Conservation (phyloP, 2,797 vertebrate genomes). For the Characodon lateralis region DNA sequence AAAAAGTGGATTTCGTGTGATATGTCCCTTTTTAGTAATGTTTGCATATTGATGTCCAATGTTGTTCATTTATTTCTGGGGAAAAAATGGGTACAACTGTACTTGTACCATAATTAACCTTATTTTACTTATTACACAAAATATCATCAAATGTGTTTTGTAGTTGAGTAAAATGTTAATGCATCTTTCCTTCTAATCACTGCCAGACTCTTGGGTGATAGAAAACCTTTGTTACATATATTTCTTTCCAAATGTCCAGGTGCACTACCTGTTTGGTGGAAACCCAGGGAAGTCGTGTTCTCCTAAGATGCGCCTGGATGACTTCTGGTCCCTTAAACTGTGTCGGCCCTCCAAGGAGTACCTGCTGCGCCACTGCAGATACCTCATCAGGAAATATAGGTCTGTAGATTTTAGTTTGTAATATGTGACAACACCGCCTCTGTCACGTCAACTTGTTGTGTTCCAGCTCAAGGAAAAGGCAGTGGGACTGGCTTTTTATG, state of each 20-base stretch:
- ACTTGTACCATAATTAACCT: too few species aligned
- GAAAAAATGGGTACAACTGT: too few species aligned
- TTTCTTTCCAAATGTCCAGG: slow-evolving; percentile 75
- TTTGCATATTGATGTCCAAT: too few species aligned
- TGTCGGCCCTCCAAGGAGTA: slow-evolving; percentile 98
- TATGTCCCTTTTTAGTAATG: too few species aligned
- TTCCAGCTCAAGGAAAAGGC: too few species aligned
- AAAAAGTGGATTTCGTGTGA: too few species aligned
- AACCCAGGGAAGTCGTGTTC: slow-evolving; percentile 99
- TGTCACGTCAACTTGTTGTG: too few species aligned
- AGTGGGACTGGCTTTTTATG: too few species aligned
- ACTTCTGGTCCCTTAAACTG: slow-evolving; percentile 98
- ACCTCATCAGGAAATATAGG: slow-evolving; percentile 99
- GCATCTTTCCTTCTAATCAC: too few species aligned
- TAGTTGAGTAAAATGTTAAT: not conserved
- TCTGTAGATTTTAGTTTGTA: slow-evolving; percentile 42
- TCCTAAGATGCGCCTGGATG: slow-evolving; percentile 98
- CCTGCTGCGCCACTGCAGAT: slow-evolving; percentile 96
- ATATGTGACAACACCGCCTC: not conserved
- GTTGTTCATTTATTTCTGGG: too few species aligned
- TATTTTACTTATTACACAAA: not conserved
- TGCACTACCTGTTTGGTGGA: slow-evolving; percentile 98
- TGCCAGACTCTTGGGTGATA: not conserved
- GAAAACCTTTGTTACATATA: not conserved
- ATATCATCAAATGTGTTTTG: not conserved